Base-by-base conservation (phyloP, 1,140 invertebrate genomes). In the Drosophila arizonae region DNA sequence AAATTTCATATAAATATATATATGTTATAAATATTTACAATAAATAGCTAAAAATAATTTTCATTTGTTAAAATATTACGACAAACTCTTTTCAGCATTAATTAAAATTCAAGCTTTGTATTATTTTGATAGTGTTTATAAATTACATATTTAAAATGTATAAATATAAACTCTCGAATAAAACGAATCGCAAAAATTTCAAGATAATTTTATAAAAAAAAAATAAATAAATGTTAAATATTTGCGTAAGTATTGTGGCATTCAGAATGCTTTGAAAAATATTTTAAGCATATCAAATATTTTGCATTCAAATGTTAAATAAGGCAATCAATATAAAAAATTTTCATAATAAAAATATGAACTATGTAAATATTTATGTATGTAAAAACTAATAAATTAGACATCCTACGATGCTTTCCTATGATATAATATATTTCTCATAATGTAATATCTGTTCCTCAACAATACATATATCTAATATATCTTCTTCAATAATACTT, bases 171-270 rank as follows among this genome's bases (percentile, higher is more conserved):
- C 5, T 13, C 2, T 50, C 2, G 17, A 45, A 45, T 45, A 45
- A 45, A n/a, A 17, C 2, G 43, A 6, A 15, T 17, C n/a, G 5
- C 43, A 6, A 6, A 43, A n/a, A 45, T 48, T 48, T 48, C 24
- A 41, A 39, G 11, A 13, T 56, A 9, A 24, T 56, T 56, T 41
- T 4, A 8, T 24, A 41, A 43, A 4, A 24, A 24, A 41, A 56
- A 41, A 43, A 4, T 13, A 24, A 41, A 56, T 43, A 56, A 43
- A 24, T 41, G n/a, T 1, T 3, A 1, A 60, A 28, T 1, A 58
- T 58, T 58, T 46, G 56, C 56, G 45, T 58, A 45, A 41, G 2
- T 8, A 43, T 28, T 28, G 11, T 28, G 13, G 21, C 6, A 54
- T 15, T 54, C 15, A 54, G 9, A n/a, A 24, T 5, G 17, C 6